These are phyloP conservation scores for Xylota sylvarum DNA, from an alignment of 2,888 invertebrate genomes.

Conservation along the genomic window DNA sequence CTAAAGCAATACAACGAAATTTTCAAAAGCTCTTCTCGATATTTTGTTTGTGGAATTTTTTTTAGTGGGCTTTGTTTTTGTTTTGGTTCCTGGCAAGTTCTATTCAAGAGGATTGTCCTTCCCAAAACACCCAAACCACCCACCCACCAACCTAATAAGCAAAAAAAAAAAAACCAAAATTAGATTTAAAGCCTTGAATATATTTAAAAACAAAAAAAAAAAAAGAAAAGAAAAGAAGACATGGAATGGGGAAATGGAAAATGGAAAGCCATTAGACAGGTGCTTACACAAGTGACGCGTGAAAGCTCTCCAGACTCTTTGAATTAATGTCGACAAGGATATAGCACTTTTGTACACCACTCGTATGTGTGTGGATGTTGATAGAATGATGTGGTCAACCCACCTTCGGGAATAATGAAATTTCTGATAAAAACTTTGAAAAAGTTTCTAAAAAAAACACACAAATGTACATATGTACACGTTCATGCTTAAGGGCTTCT, in stretches of 20 bases:
- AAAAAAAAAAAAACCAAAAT: neutral
- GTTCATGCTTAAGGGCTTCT: neutral
- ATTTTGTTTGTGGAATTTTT: neutral
- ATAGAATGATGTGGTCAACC: conserved; percentile 17
- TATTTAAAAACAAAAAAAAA: neutral
- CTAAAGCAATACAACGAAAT: neutral
- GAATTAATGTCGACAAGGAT: conserved; percentile 54
- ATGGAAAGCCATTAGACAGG: conserved; percentile 44
- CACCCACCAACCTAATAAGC: no score
- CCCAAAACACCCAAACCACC: neutral
- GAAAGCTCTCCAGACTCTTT: conserved; percentile 40
- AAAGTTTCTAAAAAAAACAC: neutral
- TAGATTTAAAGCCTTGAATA: neutral
- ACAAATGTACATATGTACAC: neutral
- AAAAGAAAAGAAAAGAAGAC: no score
- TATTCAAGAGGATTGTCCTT: neutral
- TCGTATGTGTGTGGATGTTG: neutral
- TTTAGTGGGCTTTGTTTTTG: conserved; percentile 28
- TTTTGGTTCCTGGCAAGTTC: conserved; percentile 34
- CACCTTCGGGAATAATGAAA: conserved; percentile 42
- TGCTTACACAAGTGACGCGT: conserved; percentile 9
- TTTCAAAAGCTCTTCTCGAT: conserved; percentile 21
- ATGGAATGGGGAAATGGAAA: conserved; percentile 1
- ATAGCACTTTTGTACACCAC: neutral
- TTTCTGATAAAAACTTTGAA: conserved; percentile 28